Percentiles rank a stretch among this genome's conserved stretches.
Conservation (phyloP, 2,113 vertebrate genomes). For the Taxidea taxus region DNA sequence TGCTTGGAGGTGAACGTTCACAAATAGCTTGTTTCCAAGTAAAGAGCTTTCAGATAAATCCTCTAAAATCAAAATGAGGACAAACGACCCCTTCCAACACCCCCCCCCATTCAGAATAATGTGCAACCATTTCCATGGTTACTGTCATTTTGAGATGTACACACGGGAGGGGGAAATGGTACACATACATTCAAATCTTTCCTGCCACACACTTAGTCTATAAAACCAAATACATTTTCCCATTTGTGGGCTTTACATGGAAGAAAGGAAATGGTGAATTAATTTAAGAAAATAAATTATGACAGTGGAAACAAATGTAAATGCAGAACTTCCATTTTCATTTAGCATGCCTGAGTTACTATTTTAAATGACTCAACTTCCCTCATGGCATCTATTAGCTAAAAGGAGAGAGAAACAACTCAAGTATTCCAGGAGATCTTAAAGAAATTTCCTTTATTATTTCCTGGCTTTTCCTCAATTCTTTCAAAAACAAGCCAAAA, state of each 20-base stretch:
- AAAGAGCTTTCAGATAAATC: not conserved
- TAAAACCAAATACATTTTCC: not conserved
- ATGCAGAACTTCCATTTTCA: not conserved
- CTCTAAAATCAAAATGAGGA: not conserved
- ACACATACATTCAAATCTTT: not conserved
- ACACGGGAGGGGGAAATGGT: accelerated
- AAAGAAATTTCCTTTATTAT: not conserved
- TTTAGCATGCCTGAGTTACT: not conserved
- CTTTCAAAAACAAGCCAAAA: not conserved
- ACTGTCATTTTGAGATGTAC: not conserved
- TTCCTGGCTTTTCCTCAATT: not conserved
- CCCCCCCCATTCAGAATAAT: not conserved
- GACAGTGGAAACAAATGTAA: not conserved
- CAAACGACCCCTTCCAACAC: accelerated
- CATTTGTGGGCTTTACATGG: not conserved
- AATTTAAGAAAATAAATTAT: not conserved
- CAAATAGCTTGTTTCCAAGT: not conserved
- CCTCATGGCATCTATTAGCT: not conserved
- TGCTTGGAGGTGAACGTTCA: not conserved
- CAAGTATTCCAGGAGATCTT: not conserved
- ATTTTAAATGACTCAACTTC: not conserved
- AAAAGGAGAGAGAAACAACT: not conserved
- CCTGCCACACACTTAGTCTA: not conserved
- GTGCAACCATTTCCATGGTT: too few relatives aligned
- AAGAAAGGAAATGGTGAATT: not conserved